phyloP scores from a whole-genome alignment of 2,797 vertebrate genomes.

The Silurus aristotelis region DNA sequence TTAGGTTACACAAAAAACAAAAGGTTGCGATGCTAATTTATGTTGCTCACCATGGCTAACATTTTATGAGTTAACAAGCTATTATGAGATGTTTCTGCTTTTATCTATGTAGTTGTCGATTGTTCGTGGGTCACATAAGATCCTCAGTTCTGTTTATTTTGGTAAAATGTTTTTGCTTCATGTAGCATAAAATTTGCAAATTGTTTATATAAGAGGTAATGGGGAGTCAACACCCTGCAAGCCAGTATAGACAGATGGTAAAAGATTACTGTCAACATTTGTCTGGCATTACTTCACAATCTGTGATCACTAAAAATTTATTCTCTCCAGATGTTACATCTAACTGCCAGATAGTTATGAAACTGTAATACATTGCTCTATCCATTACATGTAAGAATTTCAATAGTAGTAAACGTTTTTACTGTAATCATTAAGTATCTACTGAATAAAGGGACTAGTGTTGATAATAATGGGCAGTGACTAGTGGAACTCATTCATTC shows the following conservation, averaged over 20 bases:
- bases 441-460: not conserved
- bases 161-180: not conserved
- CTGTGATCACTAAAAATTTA: not conserved
- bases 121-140: constrained; percentile 6
- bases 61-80: not conserved
- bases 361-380: not conserved
- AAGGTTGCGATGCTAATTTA: not conserved
- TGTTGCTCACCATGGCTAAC: not conserved
- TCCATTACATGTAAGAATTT: not conserved
- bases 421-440: not conserved
- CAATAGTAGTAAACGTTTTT: not conserved
- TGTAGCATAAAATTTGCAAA: constrained; percentile 7
- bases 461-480: not conserved
- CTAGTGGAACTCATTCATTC: not conserved
- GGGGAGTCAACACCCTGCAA: constrained; percentile 4
- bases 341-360: constrained; percentile 5
- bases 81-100: not conserved
- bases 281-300: constrained; percentile 11
- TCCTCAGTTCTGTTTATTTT: not conserved
- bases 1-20: no score
- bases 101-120: not conserved
- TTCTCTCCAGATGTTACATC: not conserved
- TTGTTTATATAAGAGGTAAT: constrained; percentile 18
- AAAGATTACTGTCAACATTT: constrained; percentile 3
- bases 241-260: constrained; percentile 10